Evolutionary conservation across 2,113 vertebrate species (phyloP).

Genomic region (Cichladusa arquata): DNA sequence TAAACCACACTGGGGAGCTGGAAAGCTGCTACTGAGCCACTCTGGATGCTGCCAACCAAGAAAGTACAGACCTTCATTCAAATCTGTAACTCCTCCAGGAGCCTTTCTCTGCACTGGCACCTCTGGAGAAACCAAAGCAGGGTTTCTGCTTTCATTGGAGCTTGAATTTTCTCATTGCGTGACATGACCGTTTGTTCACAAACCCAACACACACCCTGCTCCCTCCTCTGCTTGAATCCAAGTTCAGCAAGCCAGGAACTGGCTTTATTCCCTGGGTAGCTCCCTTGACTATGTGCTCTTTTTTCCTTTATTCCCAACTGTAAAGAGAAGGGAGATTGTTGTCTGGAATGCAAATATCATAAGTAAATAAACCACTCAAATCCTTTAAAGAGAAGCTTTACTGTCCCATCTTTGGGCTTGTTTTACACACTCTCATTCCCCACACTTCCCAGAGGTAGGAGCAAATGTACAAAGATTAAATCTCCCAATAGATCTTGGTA

Average conservation of each 20-base stretch:
- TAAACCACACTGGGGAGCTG: slow-evolving; percentile 51
- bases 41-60: slow-evolving; percentile 1
- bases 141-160: slow-evolving; percentile 47
- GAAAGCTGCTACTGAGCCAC: slow-evolving; percentile 13
- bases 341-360: slow-evolving; percentile 1
- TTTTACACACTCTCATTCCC: not conserved
- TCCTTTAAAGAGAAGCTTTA: slow-evolving; percentile 33
- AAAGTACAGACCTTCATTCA: slow-evolving; percentile 52
- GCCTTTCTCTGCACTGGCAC: slow-evolving; percentile 13
- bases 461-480: not conserved
- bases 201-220: not conserved
- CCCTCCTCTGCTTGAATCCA: slow-evolving; percentile 9
- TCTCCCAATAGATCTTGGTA: not conserved
- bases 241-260: slow-evolving; percentile 9
- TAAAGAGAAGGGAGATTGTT: slow-evolving; percentile 27
- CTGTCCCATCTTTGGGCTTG: not conserved
- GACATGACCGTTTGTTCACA: slow-evolving; percentile 24
- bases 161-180: slow-evolving; percentile 45
- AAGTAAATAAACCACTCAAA: slow-evolving; percentile 51
- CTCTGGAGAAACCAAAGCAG: slow-evolving; percentile 43
- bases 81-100: slow-evolving; percentile 36
- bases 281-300: slow-evolving; percentile 20
- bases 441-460: not conserved
- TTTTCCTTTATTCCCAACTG: slow-evolving; percentile 32
- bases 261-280: slow-evolving; percentile 40